Evolutionary conservation across 2,888 invertebrate genomes (phyloP), one percentile per base, ranked within the genome.

Genomic region (Catotricha subobsoleta): DNA sequence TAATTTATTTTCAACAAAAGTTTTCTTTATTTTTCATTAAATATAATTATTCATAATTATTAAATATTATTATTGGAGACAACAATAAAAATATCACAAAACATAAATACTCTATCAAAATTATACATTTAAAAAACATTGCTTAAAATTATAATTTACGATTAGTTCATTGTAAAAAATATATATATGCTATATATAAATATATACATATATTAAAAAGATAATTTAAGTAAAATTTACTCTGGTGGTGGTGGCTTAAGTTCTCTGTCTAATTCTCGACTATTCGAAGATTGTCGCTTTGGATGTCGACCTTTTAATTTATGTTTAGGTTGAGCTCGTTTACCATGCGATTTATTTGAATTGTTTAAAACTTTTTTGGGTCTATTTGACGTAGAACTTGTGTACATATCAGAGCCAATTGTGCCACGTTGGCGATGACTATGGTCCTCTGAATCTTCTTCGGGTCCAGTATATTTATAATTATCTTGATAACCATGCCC

Each of bases 401-500:
- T 16, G 16, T 16, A 21, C 40, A 33, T 41, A 20, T 39, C 39
- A 2, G 39, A 30, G 2, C 30, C 39, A 6, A 30, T 39, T 2
- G 39, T 29, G 3, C 39, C 39, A 2, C 39, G 29, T 21, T 30
- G 29, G 9, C 39, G 29, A 5, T 19, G 21, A 8, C 13, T 3
- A 30, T 30, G 9, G 5, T 39, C 16, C 16, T 33, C 15, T 9
- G 10, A 13, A 10, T 40, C 34, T 13, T 19, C n/a, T 9, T 37
- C 25, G 6, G 15, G 2, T 10, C 6, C 20, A 31, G 42, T 8
- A 41, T 46, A 42, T 45, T 55, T 42, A 41, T 58, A 57, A 9
- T 56, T 54, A 28, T 60, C 59, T 46, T 61, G 62, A 23, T 61
- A 60, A 39, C 60, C 60, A 44, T 58, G 59, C 2, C 59, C 59